Evolutionary conservation across 92 coral and sea anemone species (phyloP).

Genomic region (Plumapathes pennacea): DNA sequence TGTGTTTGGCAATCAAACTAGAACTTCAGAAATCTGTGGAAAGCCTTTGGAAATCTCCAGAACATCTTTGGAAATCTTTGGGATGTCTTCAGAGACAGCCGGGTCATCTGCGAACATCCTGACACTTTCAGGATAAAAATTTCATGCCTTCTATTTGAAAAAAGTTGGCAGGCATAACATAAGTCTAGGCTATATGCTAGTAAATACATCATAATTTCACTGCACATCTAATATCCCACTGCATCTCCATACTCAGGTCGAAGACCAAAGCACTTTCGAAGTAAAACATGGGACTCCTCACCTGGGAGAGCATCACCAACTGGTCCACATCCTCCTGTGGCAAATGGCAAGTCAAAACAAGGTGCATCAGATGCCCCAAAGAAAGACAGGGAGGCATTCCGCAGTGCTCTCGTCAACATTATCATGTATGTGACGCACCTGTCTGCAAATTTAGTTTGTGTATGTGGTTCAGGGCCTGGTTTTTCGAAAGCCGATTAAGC

Average conservation of each 20-base stretch:
- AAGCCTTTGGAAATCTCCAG: too few species aligned
- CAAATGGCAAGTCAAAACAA: slow-evolving; percentile 60
- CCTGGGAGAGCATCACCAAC: slow-evolving; percentile 72
- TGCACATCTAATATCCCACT: not conserved
- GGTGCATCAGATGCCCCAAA: slow-evolving; percentile 76
- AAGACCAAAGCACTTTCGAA: slow-evolving; percentile 76
- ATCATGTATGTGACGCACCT: slow-evolving; percentile 88
- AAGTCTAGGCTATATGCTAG: too few species aligned
- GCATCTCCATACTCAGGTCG: slow-evolving; percentile 45
- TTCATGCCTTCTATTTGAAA: not conserved
- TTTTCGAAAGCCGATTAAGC: too few species aligned
- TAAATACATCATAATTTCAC: not conserved
- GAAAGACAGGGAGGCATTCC: slow-evolving; percentile 96
- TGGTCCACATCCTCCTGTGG: slow-evolving; percentile 54
- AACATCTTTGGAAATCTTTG: too few species aligned
- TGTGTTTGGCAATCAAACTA: too few species aligned
- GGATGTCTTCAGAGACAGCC: too few species aligned
- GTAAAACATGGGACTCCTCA: slow-evolving; percentile 90
- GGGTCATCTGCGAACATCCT: too few species aligned
- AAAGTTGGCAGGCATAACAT: too few species aligned
- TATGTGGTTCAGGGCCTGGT: too few species aligned
- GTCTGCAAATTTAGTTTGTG: too few species aligned
- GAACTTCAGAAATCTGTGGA: too few species aligned
- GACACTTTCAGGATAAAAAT: too few species aligned
- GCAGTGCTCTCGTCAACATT: slow-evolving; percentile 95